Conservation (phyloP, 2,888 invertebrate species). For the Tetheella fluctuosa region DNA sequence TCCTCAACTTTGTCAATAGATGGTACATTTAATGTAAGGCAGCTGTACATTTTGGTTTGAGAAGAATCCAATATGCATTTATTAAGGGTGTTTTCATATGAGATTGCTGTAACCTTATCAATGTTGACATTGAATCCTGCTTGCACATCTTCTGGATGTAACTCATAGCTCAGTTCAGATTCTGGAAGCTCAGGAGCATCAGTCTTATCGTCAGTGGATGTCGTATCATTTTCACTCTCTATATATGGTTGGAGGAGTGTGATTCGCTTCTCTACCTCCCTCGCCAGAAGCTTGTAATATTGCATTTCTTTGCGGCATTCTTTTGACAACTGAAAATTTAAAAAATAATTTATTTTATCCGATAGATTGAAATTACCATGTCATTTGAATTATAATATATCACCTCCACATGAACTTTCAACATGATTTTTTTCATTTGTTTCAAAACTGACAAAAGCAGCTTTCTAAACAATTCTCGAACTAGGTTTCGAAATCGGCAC, state of each 20-base stretch:
- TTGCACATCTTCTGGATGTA: constrained; percentile 36
- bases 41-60: constrained; percentile 29
- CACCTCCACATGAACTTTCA: constrained; percentile 27
- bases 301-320: constrained; percentile 86
- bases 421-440: constrained; percentile 34
- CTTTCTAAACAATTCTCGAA: constrained; percentile 26
- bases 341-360: constrained; percentile 20
- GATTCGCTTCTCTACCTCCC: constrained; percentile 86
- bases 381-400: constrained; percentile 19
- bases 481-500: constrained; percentile 23
- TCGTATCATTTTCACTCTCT: constrained; percentile 48
- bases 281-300: constrained; percentile 86
- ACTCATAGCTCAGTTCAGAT: constrained; percentile 51
- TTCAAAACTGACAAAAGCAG: constrained; percentile 21
- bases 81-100: constrained; percentile 30
- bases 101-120: constrained; percentile 30
- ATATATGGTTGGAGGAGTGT: constrained; percentile 68
- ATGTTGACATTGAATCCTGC: constrained; percentile 34
- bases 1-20: constrained; percentile 30
- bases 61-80: constrained; percentile 23
- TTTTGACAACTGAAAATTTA: constrained; percentile 85
- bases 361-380: constrained; percentile 13
- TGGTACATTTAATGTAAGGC: constrained; percentile 41
- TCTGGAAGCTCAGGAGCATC: constrained; percentile 69
- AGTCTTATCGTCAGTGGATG: constrained; percentile 52